Conservation (phyloP, 2,113 vertebrate genomes). For the Corynorhinus townsendii region DNA sequence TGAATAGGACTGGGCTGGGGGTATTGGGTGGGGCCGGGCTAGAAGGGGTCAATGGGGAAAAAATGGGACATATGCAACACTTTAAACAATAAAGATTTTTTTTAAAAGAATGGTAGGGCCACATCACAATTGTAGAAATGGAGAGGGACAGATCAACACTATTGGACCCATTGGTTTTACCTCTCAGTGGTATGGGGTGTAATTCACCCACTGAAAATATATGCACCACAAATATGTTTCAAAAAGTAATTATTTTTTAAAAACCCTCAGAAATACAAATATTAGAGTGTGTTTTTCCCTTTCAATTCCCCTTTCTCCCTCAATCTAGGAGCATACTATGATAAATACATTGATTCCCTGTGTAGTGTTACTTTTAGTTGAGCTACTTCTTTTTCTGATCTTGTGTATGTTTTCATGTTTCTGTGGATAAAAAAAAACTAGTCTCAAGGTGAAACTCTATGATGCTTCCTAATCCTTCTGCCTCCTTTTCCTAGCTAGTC, state of each 20-base stretch:
- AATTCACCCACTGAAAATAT: constrained; percentile 50
- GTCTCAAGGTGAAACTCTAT: not conserved
- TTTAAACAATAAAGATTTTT: too few species aligned
- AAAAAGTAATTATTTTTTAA: constrained; percentile 49
- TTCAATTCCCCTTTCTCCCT: constrained; percentile 14
- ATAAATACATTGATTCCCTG: constrained; percentile 30
- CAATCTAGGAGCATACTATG: not conserved
- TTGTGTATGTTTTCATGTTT: not conserved
- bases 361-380: constrained; percentile 37
- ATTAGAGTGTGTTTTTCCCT: not conserved
- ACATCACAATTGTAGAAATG: constrained; percentile 12
- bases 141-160: constrained; percentile 15
- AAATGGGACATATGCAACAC: too few species aligned
- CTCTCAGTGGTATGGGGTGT: constrained; percentile 63
- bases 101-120: not conserved
- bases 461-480: constrained; percentile 31
- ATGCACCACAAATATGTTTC: constrained; percentile 44
- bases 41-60: too few species aligned
- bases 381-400: not conserved
- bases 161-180: constrained; percentile 25
- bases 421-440: constrained; percentile 33
- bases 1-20: not conserved
- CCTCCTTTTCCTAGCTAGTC: constrained; percentile 9
- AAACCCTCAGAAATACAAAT: not conserved
- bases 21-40: too few species aligned